These are phyloP conservation scores for Mamestra brassicae DNA, from an alignment of 2,888 invertebrate genomes.

Conservation along the genomic window DNA sequence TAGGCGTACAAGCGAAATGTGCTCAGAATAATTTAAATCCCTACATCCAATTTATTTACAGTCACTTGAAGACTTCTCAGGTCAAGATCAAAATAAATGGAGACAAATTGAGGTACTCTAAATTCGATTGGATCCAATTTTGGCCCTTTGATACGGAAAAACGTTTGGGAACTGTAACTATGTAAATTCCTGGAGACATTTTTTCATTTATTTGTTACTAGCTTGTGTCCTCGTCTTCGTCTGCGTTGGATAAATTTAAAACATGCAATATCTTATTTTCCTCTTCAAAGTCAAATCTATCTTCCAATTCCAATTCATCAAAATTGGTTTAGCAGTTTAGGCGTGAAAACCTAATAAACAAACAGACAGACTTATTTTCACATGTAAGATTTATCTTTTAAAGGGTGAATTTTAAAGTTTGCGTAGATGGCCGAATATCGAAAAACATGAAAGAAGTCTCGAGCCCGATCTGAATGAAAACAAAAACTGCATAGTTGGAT, in stretches of 20 bases:
- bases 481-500: no score
- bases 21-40: conserved; percentile 59
- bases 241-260: neutral
- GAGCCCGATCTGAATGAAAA: no score
- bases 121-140: conserved; percentile 67
- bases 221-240: neutral
- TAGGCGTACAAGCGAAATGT: conserved; percentile 15
- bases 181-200: conserved; percentile 48
- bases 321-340: neutral
- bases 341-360: neutral
- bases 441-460: no score
- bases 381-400: no score
- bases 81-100: conserved; percentile 69
- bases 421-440: no score
- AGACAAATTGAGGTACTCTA: conserved; percentile 66
- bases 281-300: no score
- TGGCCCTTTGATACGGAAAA: conserved; percentile 55
- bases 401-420: no score
- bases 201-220: conserved; percentile 26
- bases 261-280: no score
- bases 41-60: conserved; percentile 64
- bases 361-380: neutral
- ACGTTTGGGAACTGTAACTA: conserved; percentile 50
- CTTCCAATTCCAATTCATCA: neutral
- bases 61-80: conserved; percentile 58